Base-by-base conservation (phyloP, 2,797 vertebrate genomes). In the Ctenopoma multispine region DNA sequence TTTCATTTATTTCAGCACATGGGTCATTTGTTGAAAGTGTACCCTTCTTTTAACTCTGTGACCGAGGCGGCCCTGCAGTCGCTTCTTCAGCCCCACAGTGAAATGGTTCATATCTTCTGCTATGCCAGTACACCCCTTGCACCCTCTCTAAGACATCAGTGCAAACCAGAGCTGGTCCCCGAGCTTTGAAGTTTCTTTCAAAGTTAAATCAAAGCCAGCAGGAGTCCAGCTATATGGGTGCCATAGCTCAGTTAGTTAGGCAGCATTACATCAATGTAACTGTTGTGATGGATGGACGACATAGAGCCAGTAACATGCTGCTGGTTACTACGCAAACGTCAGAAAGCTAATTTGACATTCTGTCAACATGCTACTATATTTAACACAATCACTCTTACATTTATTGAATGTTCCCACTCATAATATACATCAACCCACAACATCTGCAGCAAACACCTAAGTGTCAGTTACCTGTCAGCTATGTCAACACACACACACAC, bases 101-200 rank as follows among this genome's bases (percentile, higher is more conserved):
- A 84, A 76, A 65, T 36, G 55, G 72, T 76, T 82, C 79, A 75
- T 72, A 79, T 81, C 73, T 49, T 51, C 24, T 56, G 57, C 66
- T 49, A 1, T 27, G 64, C 14, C 57, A 51, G 69, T 72, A 11
- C 72, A 55, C 57, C 47, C 82, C 67, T 14, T 12, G 17, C 43
- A 4, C 47, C 72, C 70, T 71, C 49, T 62, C 43, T 57, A 55
- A 84, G 80, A 84, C 88, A 81, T 87, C 84, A 77, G 80, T 69
- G 1, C 68, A 72, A 75, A 67, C 53, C 77, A 29, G 56, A 69
- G 36, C 69, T 31, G 59, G 75, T 77, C 75, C 61, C 69, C 7
- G 27, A 74, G 79, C 92, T 92, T 91, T 91, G 90, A 93, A 91
- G 88, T 72, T 40, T 56, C 74, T 88, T 89, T 90, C 77, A 88